A percentile compares a stretch with the other conserved stretches of the same genome.
These are phyloP conservation scores for Sphinx pinastri DNA, from an alignment of 2,888 invertebrate species.

Conservation along the genomic window DNA sequence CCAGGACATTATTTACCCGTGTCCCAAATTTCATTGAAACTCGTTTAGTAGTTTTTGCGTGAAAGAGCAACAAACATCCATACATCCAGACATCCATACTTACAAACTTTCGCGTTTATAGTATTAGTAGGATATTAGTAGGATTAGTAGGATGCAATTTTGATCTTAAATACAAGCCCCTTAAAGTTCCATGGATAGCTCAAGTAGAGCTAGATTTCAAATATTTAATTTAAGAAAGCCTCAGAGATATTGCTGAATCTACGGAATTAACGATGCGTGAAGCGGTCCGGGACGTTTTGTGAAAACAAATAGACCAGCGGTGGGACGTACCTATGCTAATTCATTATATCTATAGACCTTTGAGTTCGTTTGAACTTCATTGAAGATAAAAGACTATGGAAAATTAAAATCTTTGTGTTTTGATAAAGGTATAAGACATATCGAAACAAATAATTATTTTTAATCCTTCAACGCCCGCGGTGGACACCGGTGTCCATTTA, in stretches of 20 bases:
- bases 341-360: neutral
- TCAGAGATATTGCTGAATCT: conserved; percentile 20
- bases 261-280: conserved; percentile 34
- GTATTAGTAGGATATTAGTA: no score
- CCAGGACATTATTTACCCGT: no score
- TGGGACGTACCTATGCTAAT: conserved; percentile 23
- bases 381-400: neutral
- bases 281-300: conserved; percentile 33
- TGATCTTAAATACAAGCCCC: neutral
- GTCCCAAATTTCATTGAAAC: no score
- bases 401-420: no score
- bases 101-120: no score
- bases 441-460: neutral
- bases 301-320: conserved; percentile 34
- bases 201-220: neutral
- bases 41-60: no score
- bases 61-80: no score
- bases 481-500: no score
- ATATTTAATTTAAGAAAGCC: conserved; percentile 12
- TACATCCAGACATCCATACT: no score
- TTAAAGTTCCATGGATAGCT: neutral
- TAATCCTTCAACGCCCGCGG: no score
- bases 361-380: neutral
- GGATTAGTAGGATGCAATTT: no score
- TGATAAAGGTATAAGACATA: neutral